Evolutionary conservation across 2,113 vertebrate species (phyloP).

Genomic region (Prionailurus viverrinus): DNA sequence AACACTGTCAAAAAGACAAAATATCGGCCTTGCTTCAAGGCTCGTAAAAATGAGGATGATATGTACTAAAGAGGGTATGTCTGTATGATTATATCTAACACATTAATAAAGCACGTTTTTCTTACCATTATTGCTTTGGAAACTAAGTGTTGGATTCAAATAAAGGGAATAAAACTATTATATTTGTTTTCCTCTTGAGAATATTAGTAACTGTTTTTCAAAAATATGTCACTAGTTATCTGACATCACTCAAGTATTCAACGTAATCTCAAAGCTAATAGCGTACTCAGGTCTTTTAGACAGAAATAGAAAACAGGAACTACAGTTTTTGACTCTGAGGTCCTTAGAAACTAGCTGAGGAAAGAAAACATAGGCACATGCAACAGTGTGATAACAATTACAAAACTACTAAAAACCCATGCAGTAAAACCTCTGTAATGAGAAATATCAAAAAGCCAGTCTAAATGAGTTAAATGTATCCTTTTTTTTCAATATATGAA

Average conservation of each 20-base stretch:
- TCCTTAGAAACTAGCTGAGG: neutral
- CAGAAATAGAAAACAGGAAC: neutral
- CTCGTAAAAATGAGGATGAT: neutral
- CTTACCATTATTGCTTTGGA: conserved; percentile 35
- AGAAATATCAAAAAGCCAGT: neutral
- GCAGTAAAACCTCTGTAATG: neutral
- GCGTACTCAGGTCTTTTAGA: neutral
- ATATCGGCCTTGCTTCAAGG: neutral
- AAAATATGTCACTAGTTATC: neutral
- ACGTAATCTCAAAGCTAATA: neutral
- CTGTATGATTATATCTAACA: neutral
- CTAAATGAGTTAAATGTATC: neutral
- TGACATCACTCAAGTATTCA: neutral
- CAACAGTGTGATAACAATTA: neutral
- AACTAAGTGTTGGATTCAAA: neutral
- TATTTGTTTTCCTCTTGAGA: neutral
- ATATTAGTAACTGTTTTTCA: neutral
- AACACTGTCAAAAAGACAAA: conserved; percentile 5
- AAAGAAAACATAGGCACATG: neutral
- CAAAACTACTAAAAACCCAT: neutral
- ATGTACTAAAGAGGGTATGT: neutral
- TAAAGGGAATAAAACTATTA: neutral
- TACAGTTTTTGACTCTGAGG: neutral
- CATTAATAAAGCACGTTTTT: neutral
- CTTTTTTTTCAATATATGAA: neutral